Evolutionary conservation across 2,113 vertebrate genomes (phyloP).

Genomic region (Rhombomys opimus): DNA sequence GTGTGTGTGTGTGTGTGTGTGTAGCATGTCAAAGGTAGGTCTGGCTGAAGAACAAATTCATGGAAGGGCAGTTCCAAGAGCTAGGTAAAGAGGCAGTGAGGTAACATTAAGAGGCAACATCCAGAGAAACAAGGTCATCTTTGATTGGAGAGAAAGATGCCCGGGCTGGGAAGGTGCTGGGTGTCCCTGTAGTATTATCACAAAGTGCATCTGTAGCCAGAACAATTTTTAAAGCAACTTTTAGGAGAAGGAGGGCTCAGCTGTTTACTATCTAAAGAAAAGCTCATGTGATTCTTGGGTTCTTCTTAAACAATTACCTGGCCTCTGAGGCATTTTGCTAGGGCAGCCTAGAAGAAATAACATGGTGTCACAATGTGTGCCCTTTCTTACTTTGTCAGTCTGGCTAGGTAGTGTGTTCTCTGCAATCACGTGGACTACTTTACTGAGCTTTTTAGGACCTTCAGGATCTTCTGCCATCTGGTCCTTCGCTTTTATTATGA

Average conservation of each 20-base stretch:
- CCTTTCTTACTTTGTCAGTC: not conserved
- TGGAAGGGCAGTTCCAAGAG: not conserved
- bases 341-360: slow-evolving; percentile 35
- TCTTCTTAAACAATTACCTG: slow-evolving; percentile 27
- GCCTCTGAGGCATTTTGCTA: not conserved
- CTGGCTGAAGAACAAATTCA: not conserved
- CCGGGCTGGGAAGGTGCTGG: not conserved
- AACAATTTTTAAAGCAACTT: not conserved
- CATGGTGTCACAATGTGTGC: not conserved
- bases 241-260: not conserved
- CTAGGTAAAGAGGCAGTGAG: too few relatives aligned
- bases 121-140: not conserved
- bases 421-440: not conserved
- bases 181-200: not conserved
- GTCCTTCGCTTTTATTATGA: not conserved
- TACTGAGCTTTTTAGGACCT: not conserved
- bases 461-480: not conserved
- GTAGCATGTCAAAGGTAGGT: not conserved
- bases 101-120: not conserved
- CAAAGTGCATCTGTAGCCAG: not conserved
- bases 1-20: too few relatives aligned
- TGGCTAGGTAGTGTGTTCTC: not conserved
- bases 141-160: not conserved
- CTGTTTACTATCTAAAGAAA: not conserved
- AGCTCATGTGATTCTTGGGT: not conserved